Conservation (phyloP, 2,113 vertebrate genomes). For the Columba janthina region DNA sequence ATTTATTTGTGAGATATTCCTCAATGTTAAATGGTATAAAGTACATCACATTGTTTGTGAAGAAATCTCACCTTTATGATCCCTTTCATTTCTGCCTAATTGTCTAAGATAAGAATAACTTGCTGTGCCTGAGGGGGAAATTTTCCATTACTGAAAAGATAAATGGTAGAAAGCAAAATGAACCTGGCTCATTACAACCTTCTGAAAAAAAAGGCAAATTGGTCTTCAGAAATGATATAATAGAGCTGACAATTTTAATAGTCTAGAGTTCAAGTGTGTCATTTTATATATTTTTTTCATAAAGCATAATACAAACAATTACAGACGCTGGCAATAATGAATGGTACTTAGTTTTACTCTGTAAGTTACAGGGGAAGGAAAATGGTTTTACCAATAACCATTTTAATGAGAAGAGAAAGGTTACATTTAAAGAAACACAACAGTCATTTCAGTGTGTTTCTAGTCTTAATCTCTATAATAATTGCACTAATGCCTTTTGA, state of each 20-base stretch:
- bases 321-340: slow-evolving; percentile 58
- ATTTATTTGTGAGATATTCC: slow-evolving; percentile 37
- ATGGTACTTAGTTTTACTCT: slow-evolving; percentile 47
- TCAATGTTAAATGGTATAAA: slow-evolving; percentile 30
- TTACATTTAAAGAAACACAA: slow-evolving; percentile 54
- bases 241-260: slow-evolving; percentile 71
- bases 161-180: slow-evolving; percentile 78
- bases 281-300: slow-evolving; percentile 65
- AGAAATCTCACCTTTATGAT: slow-evolving; percentile 74
- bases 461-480: slow-evolving; percentile 50
- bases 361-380: slow-evolving; percentile 5
- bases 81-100: slow-evolving; percentile 75
- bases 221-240: slow-evolving; percentile 78
- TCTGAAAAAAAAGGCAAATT: slow-evolving; percentile 71
- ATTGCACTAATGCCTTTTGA: slow-evolving; percentile 44
- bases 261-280: slow-evolving; percentile 57
- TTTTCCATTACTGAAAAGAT: slow-evolving; percentile 80
- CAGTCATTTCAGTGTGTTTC: neutral
- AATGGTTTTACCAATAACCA: slow-evolving; percentile 28
- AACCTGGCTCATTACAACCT: slow-evolving; percentile 77
- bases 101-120: slow-evolving; percentile 73
- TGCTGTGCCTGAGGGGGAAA: slow-evolving; percentile 70
- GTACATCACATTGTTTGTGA: slow-evolving; percentile 50
- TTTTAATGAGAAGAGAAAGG: slow-evolving; percentile 42
- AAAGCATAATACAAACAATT: slow-evolving; percentile 66